These are phyloP conservation scores for Strigops habroptila DNA, from an alignment of 2,113 vertebrate genomes.

Conservation along the genomic window DNA sequence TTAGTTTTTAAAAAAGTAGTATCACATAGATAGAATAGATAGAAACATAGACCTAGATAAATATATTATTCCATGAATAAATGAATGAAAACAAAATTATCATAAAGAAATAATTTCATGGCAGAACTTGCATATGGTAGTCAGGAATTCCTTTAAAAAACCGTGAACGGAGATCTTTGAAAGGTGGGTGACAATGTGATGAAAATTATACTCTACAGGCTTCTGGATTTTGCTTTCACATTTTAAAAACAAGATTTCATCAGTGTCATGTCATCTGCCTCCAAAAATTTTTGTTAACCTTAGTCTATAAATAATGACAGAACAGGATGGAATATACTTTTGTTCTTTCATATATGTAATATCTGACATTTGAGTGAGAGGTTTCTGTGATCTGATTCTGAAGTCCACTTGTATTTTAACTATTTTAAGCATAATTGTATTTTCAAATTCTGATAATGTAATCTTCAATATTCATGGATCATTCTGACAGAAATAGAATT, in stretches of 20 bases:
- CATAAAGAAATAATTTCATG: background rate
- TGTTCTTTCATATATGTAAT: background rate
- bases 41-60: background rate
- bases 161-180: background rate
- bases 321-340: conserved; percentile 4
- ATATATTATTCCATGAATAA: background rate
- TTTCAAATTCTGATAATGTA: conserved; percentile 54
- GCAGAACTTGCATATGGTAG: background rate
- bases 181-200: background rate
- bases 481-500: conserved; percentile 70
- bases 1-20: background rate
- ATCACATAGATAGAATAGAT: background rate
- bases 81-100: background rate
- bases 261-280: conserved; percentile 14
- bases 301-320: conserved; percentile 42
- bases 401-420: conserved; percentile 22
- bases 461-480: conserved; percentile 64
- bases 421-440: conserved; percentile 11
- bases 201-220: background rate
- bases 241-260: conserved; percentile 25
- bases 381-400: conserved; percentile 29
- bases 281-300: conserved; percentile 21
- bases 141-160: background rate
- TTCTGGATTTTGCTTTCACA: conserved; percentile 23
- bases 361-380: conserved; percentile 41